Evolutionary conservation across 1,140 invertebrate species (phyloP), one percentile per base, ranked within the genome.

Genomic region (Holotrichia oblita): DNA sequence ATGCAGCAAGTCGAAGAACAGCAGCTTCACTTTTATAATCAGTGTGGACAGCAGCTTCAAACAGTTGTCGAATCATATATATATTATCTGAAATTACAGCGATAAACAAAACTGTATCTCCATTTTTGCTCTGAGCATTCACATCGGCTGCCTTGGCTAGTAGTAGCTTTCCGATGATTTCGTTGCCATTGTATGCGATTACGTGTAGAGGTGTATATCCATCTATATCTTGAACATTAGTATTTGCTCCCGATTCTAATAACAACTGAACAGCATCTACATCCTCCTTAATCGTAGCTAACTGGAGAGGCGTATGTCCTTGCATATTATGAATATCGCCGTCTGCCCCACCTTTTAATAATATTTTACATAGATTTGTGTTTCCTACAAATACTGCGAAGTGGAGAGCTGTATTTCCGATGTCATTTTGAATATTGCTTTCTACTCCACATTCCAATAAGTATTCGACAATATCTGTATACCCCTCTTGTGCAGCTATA

Each of bases 161-260:
- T 17, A 55, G 14, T 17, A 55, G 17, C 3, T 17, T 14, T 7
- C 6, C 14, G 7, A 55, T 55, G n/a, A 17, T 14, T 55, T 55
- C 48, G 14, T 55, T 6, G 7, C 48, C 14, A 2, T 17, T 3
- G 48, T n/a, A 6, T 55, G 14, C 40, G 4, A 17, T 14, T n/a
- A 17, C 8, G 48, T 76, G 75, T 9, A 76, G 44, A 27, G 75
- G 75, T 12, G 75, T 48, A 44, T 10, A 24, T n/a, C 75, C 75
- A 20, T 76, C 22, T 48, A 27, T 10, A 22, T 17, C 27, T n/a
- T 59, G 75, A n/a, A 76, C n/a, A 76, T 76, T 76, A 27, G 27
- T 44, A 48, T 34, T 12, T 22, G 75, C 75, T 22, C 75, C 42
- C 14, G 24, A 10, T 24, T 42, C 20, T 48, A 76, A 20, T 76